Evolutionary conservation across 2,797 vertebrate genomes (phyloP).

Genomic region (Gorsachius magnificus): DNA sequence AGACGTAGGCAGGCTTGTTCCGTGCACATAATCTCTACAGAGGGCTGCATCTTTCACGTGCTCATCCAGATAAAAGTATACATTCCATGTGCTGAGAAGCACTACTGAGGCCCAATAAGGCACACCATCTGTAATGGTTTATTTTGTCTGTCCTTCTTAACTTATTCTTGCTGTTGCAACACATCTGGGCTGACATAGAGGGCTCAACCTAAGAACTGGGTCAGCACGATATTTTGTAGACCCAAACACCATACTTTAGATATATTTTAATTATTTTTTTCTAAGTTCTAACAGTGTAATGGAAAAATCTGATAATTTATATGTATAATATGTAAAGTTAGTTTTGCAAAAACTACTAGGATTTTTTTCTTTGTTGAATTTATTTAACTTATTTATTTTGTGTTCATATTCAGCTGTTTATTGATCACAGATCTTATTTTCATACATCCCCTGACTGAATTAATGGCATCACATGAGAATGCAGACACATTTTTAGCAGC

Average conservation of each 20-base stretch:
- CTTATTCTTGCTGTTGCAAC: slow-evolving; percentile 63
- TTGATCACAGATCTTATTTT: slow-evolving; percentile 68
- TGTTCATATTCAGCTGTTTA: slow-evolving; percentile 69
- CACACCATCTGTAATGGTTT: slow-evolving; percentile 7
- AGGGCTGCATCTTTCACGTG: slow-evolving; percentile 63
- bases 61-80: slow-evolving; percentile 24
- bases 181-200: slow-evolving; percentile 49
- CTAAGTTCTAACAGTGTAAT: slow-evolving; percentile 66
- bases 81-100: slow-evolving; percentile 68
- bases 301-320: slow-evolving; percentile 78
- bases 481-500: slow-evolving; percentile 32
- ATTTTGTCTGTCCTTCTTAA: slow-evolving; percentile 61
- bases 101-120: slow-evolving; percentile 44
- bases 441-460: slow-evolving; percentile 70
- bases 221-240: slow-evolving; percentile 32
- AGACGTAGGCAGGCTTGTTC: slow-evolving; percentile 45
- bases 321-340: slow-evolving; percentile 79
- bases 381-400: slow-evolving; percentile 83
- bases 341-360: slow-evolving; percentile 72
- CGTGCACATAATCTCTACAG: neutral
- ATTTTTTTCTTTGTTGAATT: slow-evolving; percentile 61
- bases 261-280: slow-evolving; percentile 72
- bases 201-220: slow-evolving; percentile 58
- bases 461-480: slow-evolving; percentile 31
- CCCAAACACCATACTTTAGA: slow-evolving; percentile 65